phyloP scores from a whole-genome alignment of 2,797 vertebrate species.

The Anguilla obscura region DNA sequence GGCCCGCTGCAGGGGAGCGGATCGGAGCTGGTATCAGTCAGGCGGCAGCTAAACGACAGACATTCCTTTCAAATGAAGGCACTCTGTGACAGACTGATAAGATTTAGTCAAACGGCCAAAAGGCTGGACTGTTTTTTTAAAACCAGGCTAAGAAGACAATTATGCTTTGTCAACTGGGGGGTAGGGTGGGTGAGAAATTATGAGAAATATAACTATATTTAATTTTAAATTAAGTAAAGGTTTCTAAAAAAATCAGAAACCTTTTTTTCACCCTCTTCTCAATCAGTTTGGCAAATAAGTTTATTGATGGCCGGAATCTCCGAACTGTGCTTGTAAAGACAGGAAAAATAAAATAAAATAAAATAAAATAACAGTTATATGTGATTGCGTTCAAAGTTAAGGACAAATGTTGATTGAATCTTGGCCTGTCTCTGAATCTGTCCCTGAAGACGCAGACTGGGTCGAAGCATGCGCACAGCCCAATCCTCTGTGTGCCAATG shows the following conservation, averaged over 20 bases:
- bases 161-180: neutral
- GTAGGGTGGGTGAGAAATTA: neutral
- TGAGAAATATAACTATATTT: neutral
- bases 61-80: neutral
- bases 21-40: slow-evolving; percentile 41
- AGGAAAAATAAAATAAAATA: neutral
- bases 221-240: neutral
- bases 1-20: slow-evolving; percentile 53
- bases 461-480: neutral
- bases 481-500: neutral
- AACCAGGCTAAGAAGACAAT: neutral
- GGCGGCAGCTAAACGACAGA: neutral
- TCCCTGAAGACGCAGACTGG: neutral
- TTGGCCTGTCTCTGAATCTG: neutral
- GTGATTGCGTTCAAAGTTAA: neutral
- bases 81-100: neutral
- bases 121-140: neutral
- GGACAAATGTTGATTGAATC: neutral
- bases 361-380: neutral
- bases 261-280: neutral
- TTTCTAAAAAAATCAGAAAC: neutral
- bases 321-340: neutral
- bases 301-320: neutral
- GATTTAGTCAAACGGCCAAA: neutral
- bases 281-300: neutral